Percentiles rank a stretch among this genome's conserved stretches.
Evolutionary conservation across 2,113 vertebrate species (phyloP).

Genomic region (Myiagra hebetior): DNA sequence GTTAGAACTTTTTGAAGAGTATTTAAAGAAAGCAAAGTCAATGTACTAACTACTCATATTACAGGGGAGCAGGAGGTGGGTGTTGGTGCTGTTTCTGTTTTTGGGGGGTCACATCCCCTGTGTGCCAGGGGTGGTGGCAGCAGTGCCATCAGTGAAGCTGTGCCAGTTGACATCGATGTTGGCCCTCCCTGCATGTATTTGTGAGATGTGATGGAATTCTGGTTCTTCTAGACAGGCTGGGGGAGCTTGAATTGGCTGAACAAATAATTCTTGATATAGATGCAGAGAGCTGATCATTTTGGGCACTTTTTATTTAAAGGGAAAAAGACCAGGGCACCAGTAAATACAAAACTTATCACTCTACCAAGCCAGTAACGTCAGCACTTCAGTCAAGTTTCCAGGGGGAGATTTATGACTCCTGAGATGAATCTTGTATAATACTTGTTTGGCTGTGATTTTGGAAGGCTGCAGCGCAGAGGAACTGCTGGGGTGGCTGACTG

Average conservation of each 20-base stretch:
- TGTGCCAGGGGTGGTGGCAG: background rate
- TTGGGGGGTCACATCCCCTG: background rate
- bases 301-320: background rate
- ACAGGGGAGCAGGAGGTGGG: background rate
- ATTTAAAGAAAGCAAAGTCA: slow-evolving; percentile 6
- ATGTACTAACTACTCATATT: background rate
- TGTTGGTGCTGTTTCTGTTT: background rate
- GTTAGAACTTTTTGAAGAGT: background rate
- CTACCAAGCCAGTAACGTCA: background rate
- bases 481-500: background rate
- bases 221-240: background rate
- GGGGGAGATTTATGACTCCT: slow-evolving; percentile 34
- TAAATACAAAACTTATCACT: background rate
- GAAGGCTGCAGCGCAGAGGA: background rate
- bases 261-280: background rate
- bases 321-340: background rate
- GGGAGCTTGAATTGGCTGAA: background rate
- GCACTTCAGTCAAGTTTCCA: slow-evolving; percentile 16
- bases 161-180: rapidly evolving
- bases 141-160: rapidly evolving
- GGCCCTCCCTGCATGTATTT: background rate
- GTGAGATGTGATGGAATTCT: background rate
- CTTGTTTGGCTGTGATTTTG: slow-evolving; percentile 4
- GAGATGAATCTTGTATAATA: background rate
- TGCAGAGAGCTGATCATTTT: background rate